phyloP scores from a whole-genome alignment of 2,888 invertebrate genomes.

The Frankliniella fusca region DNA sequence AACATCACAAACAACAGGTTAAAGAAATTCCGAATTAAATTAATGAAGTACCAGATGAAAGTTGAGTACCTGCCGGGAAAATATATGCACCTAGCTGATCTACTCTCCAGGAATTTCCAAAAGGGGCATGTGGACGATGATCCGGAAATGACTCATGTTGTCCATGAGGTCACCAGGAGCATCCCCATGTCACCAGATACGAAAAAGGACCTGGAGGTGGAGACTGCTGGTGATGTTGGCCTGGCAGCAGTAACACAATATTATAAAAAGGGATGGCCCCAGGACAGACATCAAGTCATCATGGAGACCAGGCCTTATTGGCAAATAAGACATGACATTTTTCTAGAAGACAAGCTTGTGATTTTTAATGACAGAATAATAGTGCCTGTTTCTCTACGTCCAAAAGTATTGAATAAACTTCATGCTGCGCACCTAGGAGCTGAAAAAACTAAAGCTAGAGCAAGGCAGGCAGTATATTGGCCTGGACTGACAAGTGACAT shows the following conservation, averaged over 20 bases:
- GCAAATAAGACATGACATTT: conserved; percentile 30
- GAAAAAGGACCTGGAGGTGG: neutral
- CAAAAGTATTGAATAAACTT: conserved; percentile 33
- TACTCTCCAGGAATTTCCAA: conserved; percentile 27
- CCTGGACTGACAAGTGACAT: conserved; percentile 34
- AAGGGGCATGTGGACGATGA: conserved; percentile 18
- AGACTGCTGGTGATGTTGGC: conserved; percentile 19
- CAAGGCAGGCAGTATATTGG: conserved; percentile 36
- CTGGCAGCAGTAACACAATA: conserved; percentile 5
- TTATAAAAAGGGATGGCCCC: conserved; percentile 29
- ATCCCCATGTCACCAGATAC: neutral
- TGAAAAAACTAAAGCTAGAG: conserved; percentile 31
- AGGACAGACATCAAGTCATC: conserved; percentile 24
- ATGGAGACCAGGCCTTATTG: conserved; percentile 30
- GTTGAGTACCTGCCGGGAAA: conserved; percentile 27
- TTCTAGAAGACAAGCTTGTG: conserved; percentile 31
- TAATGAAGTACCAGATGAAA: conserved; percentile 30
- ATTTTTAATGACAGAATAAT: conserved; percentile 32
- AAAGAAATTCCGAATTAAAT: conserved; percentile 27
- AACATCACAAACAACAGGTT: neutral
- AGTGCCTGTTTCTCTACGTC: conserved; percentile 31
- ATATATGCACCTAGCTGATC: conserved; percentile 30
- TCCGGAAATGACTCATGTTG: conserved; percentile 22
- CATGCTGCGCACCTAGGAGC: conserved; percentile 37
- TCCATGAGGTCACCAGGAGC: conserved; percentile 29